phyloP scores from a whole-genome alignment of 2,113 vertebrate species.

The Heteronetta atricapilla region DNA sequence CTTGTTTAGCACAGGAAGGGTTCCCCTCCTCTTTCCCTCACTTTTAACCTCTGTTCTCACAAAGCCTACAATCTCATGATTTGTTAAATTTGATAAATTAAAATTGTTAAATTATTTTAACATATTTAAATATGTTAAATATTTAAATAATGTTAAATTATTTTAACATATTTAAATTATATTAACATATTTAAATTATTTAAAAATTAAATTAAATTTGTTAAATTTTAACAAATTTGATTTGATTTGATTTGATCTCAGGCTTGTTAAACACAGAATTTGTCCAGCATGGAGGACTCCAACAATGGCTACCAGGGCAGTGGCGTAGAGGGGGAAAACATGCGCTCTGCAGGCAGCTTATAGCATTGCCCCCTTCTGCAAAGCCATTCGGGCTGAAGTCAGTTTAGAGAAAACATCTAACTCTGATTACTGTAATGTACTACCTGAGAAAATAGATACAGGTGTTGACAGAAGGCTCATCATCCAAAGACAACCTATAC shows the following conservation, averaged over 20 bases:
- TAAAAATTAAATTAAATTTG: no score
- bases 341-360: not conserved
- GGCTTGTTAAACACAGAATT: not conserved
- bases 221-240: no score
- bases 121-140: no score
- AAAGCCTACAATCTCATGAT: fast-evolving
- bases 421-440: not conserved
- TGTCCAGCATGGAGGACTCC: not conserved
- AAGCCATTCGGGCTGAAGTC: not conserved
- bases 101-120: no score
- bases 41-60: not conserved
- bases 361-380: not conserved
- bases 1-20: not conserved
- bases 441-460: not conserved
- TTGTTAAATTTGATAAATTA: no score
- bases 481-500: not conserved
- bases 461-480: not conserved
- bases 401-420: not conserved
- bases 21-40: not conserved
- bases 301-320: fast-evolving
- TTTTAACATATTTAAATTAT: no score
- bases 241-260: no score
- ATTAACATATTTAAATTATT: no score
- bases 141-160: no score
- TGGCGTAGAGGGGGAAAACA: fast-evolving